phyloP scores from a whole-genome alignment of 2,888 invertebrate genomes.

The Parasteatoda lunata region DNA sequence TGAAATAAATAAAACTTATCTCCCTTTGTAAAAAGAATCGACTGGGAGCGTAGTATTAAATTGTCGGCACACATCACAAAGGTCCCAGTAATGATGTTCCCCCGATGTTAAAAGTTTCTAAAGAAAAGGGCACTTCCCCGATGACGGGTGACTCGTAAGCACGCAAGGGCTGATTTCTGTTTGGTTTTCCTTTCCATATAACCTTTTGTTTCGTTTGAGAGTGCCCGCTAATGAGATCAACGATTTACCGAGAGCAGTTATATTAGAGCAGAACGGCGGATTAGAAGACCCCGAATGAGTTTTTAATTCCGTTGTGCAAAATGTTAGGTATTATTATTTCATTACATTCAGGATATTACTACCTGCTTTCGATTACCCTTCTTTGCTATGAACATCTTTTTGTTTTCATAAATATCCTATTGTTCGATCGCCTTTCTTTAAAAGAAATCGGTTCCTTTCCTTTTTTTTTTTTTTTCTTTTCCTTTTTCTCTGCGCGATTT shows the following conservation, averaged over 20 bases:
- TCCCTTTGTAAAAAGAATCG: slow-evolving; percentile 4
- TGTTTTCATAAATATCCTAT: not conserved
- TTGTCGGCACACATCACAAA: slow-evolving; percentile 39
- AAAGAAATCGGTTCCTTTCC: not conserved
- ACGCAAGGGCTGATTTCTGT: slow-evolving; percentile 27
- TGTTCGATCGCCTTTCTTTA: not conserved
- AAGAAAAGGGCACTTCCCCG: not conserved
- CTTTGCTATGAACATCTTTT: not conserved
- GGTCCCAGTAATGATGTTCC: slow-evolving; percentile 8
- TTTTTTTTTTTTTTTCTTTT: not conserved
- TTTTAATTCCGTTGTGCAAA: slow-evolving; percentile 14
- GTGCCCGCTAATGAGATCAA: slow-evolving; percentile 39
- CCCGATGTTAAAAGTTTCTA: not conserved
- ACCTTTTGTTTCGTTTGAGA: slow-evolving; percentile 6
- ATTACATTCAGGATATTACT: slow-evolving; percentile 2
- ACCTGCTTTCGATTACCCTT: not conserved
- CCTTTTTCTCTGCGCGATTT: too few species aligned
- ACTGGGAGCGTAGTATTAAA: slow-evolving; percentile 17
- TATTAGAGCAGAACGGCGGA: slow-evolving; percentile 3
- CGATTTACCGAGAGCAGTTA: slow-evolving; percentile 15
- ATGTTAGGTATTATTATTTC: slow-evolving; percentile 36
- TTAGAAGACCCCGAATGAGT: slow-evolving; percentile 4
- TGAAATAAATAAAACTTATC: not conserved
- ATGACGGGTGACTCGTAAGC: slow-evolving; percentile 49
- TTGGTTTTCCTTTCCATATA: not conserved